Percentiles rank a stretch among this genome's conserved stretches.
phyloP scores from a whole-genome alignment of 1,140 invertebrate genomes.

The Oppia nitens region DNA sequence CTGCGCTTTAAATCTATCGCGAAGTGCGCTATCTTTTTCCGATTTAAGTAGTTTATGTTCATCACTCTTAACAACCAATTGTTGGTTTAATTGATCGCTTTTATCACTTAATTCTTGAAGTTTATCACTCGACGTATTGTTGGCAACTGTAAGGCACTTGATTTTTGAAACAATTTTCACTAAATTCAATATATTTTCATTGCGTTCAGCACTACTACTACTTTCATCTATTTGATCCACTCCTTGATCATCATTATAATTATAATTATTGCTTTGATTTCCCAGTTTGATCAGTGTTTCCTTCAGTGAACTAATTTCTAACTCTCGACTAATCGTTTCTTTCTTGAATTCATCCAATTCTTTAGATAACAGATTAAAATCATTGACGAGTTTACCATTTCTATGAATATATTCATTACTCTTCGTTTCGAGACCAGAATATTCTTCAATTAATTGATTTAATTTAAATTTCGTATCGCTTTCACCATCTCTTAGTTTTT shows the following conservation, averaged over 20 bases:
- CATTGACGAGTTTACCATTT: background rate
- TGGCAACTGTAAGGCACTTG: background rate
- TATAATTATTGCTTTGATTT: background rate
- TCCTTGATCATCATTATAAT: no score
- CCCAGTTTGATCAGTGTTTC: conserved; percentile 1
- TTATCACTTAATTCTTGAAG: conserved; percentile 1
- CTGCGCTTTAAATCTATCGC: conserved; percentile 11
- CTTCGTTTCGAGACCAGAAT: background rate
- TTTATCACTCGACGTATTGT: conserved; percentile 4
- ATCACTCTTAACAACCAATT: background rate
- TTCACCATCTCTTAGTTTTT: background rate
- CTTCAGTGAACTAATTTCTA: conserved; percentile 6
- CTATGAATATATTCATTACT: background rate
- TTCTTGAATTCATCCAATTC: background rate
- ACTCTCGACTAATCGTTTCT: background rate
- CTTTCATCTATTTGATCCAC: no score
- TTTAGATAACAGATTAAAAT: background rate
- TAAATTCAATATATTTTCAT: background rate
- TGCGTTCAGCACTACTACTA: no score
- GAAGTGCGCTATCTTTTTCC: conserved; percentile 7
- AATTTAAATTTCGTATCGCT: background rate
- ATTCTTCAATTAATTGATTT: background rate
- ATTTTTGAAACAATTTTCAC: conserved; percentile 5
- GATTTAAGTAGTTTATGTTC: conserved; percentile 13
- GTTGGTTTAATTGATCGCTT: conserved; percentile 2